A percentile compares a stretch with the other conserved stretches of the same genome.
These are phyloP conservation scores for Penaeus vannamei DNA, from an alignment of 1,140 invertebrate genomes.

Conservation along the genomic window DNA sequence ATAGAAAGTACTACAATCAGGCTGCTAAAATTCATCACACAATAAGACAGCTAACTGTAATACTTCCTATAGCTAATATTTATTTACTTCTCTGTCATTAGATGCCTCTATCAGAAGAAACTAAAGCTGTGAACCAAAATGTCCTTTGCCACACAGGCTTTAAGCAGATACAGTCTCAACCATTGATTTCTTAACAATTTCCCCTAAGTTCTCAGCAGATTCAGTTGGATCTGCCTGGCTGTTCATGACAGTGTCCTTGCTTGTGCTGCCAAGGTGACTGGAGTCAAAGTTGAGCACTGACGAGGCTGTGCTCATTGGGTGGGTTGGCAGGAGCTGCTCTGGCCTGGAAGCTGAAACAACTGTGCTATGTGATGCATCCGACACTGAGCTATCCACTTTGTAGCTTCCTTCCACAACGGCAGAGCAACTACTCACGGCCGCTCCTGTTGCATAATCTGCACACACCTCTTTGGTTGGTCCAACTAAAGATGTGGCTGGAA, in stretches of 20 bases:
- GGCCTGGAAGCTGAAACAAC: not conserved
- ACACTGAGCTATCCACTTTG: slow-evolving; percentile 39
- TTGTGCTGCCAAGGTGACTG: slow-evolving; percentile 6
- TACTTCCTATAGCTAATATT: no score
- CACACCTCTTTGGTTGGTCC: slow-evolving; percentile 49
- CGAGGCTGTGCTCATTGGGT: slow-evolving; percentile 8
- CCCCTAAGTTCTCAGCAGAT: slow-evolving; percentile 51
- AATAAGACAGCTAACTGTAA: no score
- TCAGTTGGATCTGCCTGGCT: slow-evolving; percentile 3
- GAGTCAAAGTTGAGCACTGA: slow-evolving; percentile 36
- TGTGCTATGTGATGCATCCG: slow-evolving; percentile 5
- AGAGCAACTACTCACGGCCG: slow-evolving; percentile 25
- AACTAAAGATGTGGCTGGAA: slow-evolving; percentile 40
- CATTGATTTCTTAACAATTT: slow-evolving; percentile 60
- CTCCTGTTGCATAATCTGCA: slow-evolving; percentile 18
- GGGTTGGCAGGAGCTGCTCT: slow-evolving; percentile 1
- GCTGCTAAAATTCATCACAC: no score
- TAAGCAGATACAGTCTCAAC: slow-evolving; percentile 57
- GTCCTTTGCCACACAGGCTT: not conserved
- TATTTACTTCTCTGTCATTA: no score
- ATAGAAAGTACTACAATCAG: no score
- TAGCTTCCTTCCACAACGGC: slow-evolving; percentile 33
- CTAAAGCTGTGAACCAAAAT: not conserved
- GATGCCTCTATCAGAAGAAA: no score
- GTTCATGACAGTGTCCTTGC: slow-evolving; percentile 23